Evolutionary conservation across 2,113 vertebrate genomes (phyloP).

Genomic region (Xenus cinereus): DNA sequence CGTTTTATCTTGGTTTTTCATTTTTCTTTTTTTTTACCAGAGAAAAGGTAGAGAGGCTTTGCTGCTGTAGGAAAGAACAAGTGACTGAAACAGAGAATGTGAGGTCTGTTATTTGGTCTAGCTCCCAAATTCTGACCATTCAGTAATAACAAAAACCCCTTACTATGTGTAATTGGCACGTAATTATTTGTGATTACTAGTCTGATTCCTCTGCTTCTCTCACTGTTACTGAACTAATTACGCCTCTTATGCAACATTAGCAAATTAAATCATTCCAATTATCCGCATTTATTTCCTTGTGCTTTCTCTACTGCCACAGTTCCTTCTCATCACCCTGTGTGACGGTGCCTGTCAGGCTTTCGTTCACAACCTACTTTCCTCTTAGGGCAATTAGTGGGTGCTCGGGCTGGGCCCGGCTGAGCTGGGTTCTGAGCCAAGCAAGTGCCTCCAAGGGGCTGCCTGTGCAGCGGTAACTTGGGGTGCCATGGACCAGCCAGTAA

Average conservation of each 20-base stretch:
- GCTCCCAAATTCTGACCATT: constrained; percentile 49
- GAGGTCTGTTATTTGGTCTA: constrained; percentile 50
- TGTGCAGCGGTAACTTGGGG: accelerated
- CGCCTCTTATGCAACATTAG: constrained; percentile 69
- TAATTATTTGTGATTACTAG: constrained; percentile 71
- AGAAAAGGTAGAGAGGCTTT: constrained; percentile 27
- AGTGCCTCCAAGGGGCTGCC: accelerated
- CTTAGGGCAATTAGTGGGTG: neutral
- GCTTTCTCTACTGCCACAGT: constrained; percentile 29
- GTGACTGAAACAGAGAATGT: constrained; percentile 1
- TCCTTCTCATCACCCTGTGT: constrained; percentile 26
- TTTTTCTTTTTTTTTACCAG: neutral
- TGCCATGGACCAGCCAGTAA: accelerated
- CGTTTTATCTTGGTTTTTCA: neutral
- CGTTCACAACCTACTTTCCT: constrained; percentile 16
- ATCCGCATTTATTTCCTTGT: constrained; percentile 59
- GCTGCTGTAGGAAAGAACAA: neutral
- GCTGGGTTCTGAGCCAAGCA: neutral
- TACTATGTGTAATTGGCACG: constrained; percentile 55
- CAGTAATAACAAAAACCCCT: constrained; percentile 46
- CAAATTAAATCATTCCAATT: constrained; percentile 71
- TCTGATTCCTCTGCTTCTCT: constrained; percentile 63
- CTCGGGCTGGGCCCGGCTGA: neutral
- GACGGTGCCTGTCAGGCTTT: constrained; percentile 22
- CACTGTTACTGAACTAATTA: constrained; percentile 71